phyloP scores from a whole-genome alignment of 2,888 invertebrate species.

The Rhimphoctona megacephalus region DNA sequence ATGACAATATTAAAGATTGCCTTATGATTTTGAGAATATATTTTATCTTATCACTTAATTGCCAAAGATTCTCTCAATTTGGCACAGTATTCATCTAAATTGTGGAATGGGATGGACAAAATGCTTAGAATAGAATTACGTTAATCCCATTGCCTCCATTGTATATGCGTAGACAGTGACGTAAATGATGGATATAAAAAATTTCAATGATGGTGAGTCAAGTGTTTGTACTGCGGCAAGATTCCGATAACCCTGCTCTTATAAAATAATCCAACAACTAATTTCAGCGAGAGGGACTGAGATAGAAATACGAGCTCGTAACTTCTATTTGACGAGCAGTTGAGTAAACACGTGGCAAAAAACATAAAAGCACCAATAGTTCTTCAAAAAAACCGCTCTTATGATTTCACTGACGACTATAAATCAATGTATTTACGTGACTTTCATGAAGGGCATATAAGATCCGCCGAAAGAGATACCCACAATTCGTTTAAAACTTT shows the following conservation, averaged over 20 bases:
- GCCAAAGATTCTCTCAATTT: background rate
- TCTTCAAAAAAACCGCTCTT: background rate
- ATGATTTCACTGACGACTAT: background rate
- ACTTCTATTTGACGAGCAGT: background rate
- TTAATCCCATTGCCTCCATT: background rate
- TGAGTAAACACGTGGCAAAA: conserved; percentile 12
- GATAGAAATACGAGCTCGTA: background rate
- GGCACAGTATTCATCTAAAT: background rate
- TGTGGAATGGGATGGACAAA: background rate
- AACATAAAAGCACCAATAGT: background rate
- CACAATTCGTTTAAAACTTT: conserved; percentile 4
- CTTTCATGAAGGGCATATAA: background rate
- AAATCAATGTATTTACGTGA: background rate
- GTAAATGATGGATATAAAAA: background rate
- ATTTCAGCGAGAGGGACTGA: background rate
- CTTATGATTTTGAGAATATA: background rate
- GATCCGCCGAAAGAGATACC: background rate
- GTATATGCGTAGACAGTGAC: background rate
- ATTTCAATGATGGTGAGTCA: background rate
- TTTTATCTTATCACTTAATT: background rate
- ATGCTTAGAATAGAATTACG: background rate
- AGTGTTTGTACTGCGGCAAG: background rate
- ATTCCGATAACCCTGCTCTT: background rate
- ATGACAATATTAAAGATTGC: background rate
- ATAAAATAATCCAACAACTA: background rate